A percentile compares a stretch with the other conserved stretches of the same genome.
phyloP scores from a whole-genome alignment of 2,797 vertebrate genomes.

The Fistularia commersonii region DNA sequence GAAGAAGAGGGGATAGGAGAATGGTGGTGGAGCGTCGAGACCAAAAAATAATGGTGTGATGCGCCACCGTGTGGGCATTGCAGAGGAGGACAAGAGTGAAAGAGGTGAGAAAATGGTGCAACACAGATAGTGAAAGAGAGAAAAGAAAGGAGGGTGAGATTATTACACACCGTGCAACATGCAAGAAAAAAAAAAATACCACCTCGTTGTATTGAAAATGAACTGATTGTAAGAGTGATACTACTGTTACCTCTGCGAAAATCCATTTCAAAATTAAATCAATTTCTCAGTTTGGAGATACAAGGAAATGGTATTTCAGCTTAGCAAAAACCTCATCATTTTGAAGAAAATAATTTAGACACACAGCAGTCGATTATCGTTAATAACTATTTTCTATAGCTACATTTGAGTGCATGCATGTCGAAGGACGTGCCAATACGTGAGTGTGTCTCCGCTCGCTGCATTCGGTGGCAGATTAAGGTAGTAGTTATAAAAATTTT shows the following conservation, averaged over 20 bases:
- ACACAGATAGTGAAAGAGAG: conserved; percentile 60
- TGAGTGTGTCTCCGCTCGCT: no score
- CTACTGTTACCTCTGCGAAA: conserved; percentile 24
- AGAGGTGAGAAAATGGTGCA: conserved; percentile 44
- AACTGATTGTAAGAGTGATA: conserved; percentile 31
- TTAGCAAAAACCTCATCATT: conserved; percentile 28
- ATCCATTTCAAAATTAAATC: neutral
- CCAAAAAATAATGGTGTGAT: conserved; percentile 41
- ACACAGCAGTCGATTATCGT: no score
- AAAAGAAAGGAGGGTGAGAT: conserved; percentile 62
- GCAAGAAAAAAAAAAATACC: conserved; percentile 74
- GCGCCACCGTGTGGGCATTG: conserved; percentile 70
- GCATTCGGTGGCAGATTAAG: no score
- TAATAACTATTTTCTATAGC: no score
- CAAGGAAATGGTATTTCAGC: conserved; percentile 73
- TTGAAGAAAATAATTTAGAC: conserved; percentile 36
- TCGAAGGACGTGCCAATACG: no score
- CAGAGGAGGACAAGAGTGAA: conserved; percentile 37
- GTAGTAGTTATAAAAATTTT: no score
- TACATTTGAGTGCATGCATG: no score
- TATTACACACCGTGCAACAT: conserved; percentile 80
- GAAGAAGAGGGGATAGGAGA: conserved; percentile 27
- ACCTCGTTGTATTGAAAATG: conserved; percentile 61
- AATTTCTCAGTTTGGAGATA: conserved; percentile 19
- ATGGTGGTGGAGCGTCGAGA: conserved; percentile 36